Percentiles rank a stretch among this genome's conserved stretches.
These are phyloP conservation scores for Corella eumyota DNA, from an alignment of 23 tunicate genomes.

Conservation along the genomic window DNA sequence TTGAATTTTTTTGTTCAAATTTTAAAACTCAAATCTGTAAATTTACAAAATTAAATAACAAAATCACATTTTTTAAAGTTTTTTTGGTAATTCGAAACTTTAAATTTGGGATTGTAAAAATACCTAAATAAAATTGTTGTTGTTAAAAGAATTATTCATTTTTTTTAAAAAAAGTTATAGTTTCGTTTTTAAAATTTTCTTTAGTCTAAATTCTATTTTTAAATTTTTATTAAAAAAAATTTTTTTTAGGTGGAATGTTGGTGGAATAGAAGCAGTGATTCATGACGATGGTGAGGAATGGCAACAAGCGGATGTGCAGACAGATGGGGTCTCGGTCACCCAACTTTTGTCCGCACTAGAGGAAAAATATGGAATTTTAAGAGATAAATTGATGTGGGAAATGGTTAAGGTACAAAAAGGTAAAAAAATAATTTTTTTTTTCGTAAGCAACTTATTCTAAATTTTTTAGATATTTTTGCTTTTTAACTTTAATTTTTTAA, in stretches of 20 bases:
- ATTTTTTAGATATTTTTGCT: not conserved
- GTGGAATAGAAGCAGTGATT: slow-evolving; percentile 70
- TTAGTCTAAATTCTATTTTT: no score
- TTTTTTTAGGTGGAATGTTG: slow-evolving; percentile 69
- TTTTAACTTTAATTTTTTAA: not conserved
- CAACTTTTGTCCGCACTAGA: slow-evolving; percentile 43
- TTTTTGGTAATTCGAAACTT: no score
- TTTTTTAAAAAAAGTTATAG: no score
- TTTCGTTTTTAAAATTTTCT: no score
- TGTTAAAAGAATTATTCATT: no score
- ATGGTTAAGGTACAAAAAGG: slow-evolving; percentile 26
- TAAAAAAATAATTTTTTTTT: not conserved
- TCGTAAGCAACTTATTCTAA: not conserved
- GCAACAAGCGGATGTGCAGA: slow-evolving; percentile 11
- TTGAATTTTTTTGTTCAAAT: not conserved
- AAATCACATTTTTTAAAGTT: no score
- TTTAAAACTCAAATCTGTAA: no score
- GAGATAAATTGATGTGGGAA: slow-evolving; percentile 48
- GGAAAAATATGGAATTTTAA: slow-evolving; percentile 60
- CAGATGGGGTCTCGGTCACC: slow-evolving; percentile 27
- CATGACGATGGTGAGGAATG: slow-evolving; percentile 75
- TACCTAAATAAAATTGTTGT: no score
- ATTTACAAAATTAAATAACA: no score
- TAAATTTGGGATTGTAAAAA: no score
- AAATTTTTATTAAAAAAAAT: no score